A percentile compares a stretch with the other conserved stretches of the same genome.
Evolutionary conservation across 2,113 vertebrate species (phyloP).

Genomic region (Mobula birostris): DNA sequence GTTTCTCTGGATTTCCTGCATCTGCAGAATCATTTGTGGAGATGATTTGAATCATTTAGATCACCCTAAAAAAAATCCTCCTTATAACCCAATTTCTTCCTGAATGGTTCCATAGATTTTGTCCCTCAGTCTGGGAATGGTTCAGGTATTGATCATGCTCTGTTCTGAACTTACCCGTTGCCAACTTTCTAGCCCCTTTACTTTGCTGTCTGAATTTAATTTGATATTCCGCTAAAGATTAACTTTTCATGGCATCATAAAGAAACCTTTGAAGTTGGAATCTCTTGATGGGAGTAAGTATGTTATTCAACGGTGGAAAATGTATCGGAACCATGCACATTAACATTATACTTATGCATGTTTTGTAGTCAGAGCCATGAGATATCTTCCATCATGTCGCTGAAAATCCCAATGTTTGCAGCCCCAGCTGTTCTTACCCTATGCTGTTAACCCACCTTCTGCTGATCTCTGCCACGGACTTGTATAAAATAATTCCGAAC

Average conservation of each 20-base stretch:
- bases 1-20: no score
- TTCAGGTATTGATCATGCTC: no score
- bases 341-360: not conserved
- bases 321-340: not conserved
- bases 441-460: slow-evolving; percentile 38
- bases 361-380: not conserved
- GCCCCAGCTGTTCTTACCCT: not conserved
- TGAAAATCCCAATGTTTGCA: not conserved
- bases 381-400: not conserved
- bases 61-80: not conserved
- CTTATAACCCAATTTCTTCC: not conserved
- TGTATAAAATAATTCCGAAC: not conserved
- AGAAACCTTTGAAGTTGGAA: not conserved
- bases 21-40: no score
- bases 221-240: not conserved
- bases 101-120: not conserved
- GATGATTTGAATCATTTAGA: not conserved
- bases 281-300: not conserved
- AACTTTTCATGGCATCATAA: not conserved
- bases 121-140: not conserved
- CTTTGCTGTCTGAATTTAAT: not conserved
- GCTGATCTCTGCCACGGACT: not conserved
- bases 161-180: not conserved
- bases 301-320: not conserved
- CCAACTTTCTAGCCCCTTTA: not conserved